Evolutionary conservation across 2,888 invertebrate genomes (phyloP).

Genomic region (Seira sanloemensis): DNA sequence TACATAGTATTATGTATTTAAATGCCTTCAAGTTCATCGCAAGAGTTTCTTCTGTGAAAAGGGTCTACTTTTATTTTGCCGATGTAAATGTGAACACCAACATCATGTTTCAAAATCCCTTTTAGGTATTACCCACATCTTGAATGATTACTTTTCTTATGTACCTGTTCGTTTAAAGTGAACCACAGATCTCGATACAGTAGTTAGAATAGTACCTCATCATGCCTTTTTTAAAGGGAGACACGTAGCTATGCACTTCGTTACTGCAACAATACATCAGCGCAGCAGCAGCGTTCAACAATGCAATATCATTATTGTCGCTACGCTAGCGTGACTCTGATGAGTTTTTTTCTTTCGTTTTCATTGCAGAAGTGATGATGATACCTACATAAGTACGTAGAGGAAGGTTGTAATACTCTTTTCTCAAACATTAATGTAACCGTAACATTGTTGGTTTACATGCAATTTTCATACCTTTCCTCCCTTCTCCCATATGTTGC

Average conservation of each 20-base stretch:
- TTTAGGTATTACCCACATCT: neutral
- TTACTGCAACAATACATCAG: neutral
- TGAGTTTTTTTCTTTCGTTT: neutral
- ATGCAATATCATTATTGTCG: neutral
- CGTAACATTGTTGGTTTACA: constrained; percentile 8
- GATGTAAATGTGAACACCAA: neutral
- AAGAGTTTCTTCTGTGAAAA: too few species aligned
- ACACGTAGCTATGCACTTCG: too few species aligned
- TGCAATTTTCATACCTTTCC: neutral
- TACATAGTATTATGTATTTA: too few species aligned
- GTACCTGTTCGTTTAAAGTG: too few species aligned
- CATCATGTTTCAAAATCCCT: neutral
- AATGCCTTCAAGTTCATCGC: too few species aligned
- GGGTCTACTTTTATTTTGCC: neutral
- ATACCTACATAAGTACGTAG: neutral
- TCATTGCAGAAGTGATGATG: neutral
- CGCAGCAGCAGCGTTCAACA: neutral
- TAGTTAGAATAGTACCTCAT: neutral
- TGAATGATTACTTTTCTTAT: neutral
- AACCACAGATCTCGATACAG: too few species aligned
- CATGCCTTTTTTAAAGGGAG: neutral
- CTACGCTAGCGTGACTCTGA: constrained; percentile 17
- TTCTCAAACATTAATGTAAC: neutral
- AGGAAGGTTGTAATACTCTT: neutral
- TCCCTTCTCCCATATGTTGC: neutral